Evolutionary conservation across 1,140 invertebrate genomes (phyloP), one percentile per base, ranked within the genome.

Genomic region (Dendrolimus kikuchii): DNA sequence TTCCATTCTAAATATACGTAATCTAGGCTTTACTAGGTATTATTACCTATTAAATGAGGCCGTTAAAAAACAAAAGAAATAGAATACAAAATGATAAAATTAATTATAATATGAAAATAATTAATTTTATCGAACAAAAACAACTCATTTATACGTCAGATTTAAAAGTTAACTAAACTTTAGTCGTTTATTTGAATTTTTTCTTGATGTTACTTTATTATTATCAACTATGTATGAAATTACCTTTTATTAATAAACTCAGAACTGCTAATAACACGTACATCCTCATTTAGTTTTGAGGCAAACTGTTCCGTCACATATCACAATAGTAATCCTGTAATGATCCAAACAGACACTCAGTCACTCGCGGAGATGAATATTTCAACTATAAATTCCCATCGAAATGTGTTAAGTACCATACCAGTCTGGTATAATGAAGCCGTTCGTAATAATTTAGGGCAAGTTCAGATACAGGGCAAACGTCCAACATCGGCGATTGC

Each of bases 231-330:
- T 23, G 23, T 40, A 46, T 46, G 38, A 40, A 38, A 48, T 48
- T 75, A 79, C 74, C 74, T 79, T 79, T 74, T 54, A 77, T 57
- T 63, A 77, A 64, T 58, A 79, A 63, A 59, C 69, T 73, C 53
- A 79, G 56, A 54, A 79, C 59, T 50, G 63, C 67, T 55, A 77
- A 67, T 65, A 74, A 66, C 65, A 77, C 53, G 74, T 75, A 74
- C 76, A 79, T 79, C 74, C 74, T 79, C 66, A 71, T 67, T 57
- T 66, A 64, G 57, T 64, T 68, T 60, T 64, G 56, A 60, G 65
- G 62, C 46, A 55, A 69, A 62, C 55, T 60, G 61, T 68, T 69
- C 55, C 61, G 67, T 81, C 76, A 81, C 78, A 74, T 78, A 67
- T 72, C 74, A 81, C 74, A 71, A 55, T 51, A 55, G 51, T 53